A percentile compares a stretch with the other conserved stretches of the same genome.
Conservation (phyloP, 2,113 vertebrate species). For the Callospermophilus lateralis region DNA sequence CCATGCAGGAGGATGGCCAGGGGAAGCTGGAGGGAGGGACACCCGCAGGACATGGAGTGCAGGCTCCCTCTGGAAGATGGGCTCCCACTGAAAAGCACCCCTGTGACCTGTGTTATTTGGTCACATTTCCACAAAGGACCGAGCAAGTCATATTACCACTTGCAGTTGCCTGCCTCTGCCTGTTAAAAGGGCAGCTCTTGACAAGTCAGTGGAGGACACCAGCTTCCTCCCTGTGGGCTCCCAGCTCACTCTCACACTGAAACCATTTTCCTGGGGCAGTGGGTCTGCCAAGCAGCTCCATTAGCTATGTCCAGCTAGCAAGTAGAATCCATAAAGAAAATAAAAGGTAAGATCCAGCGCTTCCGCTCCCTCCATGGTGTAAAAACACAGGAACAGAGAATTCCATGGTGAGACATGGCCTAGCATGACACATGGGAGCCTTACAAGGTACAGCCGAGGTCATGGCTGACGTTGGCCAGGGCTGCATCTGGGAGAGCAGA, state of each 20-base stretch:
- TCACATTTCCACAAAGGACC: neutral
- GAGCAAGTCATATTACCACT: neutral
- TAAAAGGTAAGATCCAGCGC: neutral
- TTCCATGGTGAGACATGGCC: constrained; percentile 61
- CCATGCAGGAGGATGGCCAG: accelerated
- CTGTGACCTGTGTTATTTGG: neutral
- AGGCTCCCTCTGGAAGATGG: neutral
- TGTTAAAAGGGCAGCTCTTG: neutral
- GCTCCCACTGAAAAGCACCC: neutral
- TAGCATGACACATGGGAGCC: constrained; percentile 18
- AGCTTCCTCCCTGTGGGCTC: neutral
- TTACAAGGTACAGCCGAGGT: constrained; percentile 78
- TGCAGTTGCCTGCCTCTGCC: neutral
- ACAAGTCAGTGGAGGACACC: neutral
- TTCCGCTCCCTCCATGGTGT: neutral
- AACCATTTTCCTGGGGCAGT: constrained; percentile 69
- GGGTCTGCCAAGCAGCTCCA: neutral
- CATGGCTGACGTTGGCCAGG: constrained; percentile 80
- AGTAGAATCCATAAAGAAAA: constrained; percentile 35
- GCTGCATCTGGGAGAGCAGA: constrained; percentile 76
- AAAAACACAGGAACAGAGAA: constrained; percentile 39
- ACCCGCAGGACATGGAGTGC: accelerated
- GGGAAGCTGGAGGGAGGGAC: too few species aligned
- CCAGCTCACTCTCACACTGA: neutral
- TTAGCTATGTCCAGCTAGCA: neutral